These are phyloP conservation scores for Ctenicera cuprea DNA, from an alignment of 2,888 invertebrate species.

Conservation along the genomic window DNA sequence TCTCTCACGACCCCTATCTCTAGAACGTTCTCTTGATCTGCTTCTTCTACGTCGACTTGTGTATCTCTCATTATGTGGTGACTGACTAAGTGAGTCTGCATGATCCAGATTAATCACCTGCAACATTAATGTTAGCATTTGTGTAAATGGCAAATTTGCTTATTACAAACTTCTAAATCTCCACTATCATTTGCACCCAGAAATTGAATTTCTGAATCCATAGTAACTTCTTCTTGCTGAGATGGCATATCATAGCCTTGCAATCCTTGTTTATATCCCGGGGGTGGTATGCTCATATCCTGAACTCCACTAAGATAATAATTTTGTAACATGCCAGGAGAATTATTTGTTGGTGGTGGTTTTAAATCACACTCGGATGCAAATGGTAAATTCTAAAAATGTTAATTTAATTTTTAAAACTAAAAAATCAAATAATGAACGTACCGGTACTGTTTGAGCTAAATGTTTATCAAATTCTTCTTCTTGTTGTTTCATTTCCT, in stretches of 20 bases:
- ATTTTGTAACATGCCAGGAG: conserved; percentile 61
- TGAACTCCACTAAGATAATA: conserved; percentile 62
- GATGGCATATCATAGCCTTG: conserved; percentile 62
- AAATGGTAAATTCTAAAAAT: conserved; percentile 78
- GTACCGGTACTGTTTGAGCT: conserved; percentile 83
- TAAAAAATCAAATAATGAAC: conserved; percentile 14
- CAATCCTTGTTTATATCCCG: conserved; percentile 73
- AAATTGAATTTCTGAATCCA: conserved; percentile 81
- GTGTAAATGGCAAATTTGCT: background rate
- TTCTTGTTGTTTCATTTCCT: conserved; percentile 83
- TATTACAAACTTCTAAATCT: conserved; percentile 65
- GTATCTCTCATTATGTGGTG: conserved; percentile 69
- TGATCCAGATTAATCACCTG: conserved; percentile 74
- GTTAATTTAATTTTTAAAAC: conserved; percentile 31
- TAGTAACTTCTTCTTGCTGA: conserved; percentile 70
- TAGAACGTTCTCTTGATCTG: conserved; percentile 69
- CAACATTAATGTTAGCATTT: conserved; percentile 31
- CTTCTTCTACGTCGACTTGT: conserved; percentile 71
- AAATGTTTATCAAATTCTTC: conserved; percentile 86
- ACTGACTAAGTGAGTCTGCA: conserved; percentile 73
- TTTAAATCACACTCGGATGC: conserved; percentile 80
- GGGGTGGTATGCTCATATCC: conserved; percentile 75
- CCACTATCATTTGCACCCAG: conserved; percentile 72
- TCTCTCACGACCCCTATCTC: conserved; percentile 68
- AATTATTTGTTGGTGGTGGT: conserved; percentile 67